Evolutionary conservation across 1,140 invertebrate species (phyloP), one percentile per base, ranked within the genome.

Genomic region (Pachyrhynchus sulphureomaculatus): DNA sequence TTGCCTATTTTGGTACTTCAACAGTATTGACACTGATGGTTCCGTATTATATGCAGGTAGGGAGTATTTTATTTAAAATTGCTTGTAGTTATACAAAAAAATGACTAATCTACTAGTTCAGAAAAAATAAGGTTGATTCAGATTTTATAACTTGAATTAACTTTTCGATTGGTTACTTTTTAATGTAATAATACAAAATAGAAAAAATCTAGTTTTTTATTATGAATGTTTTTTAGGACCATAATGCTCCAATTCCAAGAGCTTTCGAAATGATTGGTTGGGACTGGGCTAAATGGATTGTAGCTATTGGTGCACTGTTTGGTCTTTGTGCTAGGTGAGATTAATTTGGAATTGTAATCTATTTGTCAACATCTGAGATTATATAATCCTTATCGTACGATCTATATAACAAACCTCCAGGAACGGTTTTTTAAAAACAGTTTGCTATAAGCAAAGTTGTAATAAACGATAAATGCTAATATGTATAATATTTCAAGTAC

Each of bases 1-100:
- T 88, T 2, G 86, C 91, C 0, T 96, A 96, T 78, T 94, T 93
- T 78, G 87, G 89, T 13, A 87, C 94, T 3, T 90, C 92, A 0
- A 86, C 88, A 0, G 87, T 96, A 0, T 72, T 96, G n/a, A 96
- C 94, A 0, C 84, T 96, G 80, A 95, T 96, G 89, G 85, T 88
- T 77, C 94, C 95, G 0, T 97, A 96, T 76, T 97, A 91, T 74
- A 68, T 84, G n/a, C 89, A 92, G 81, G 90, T 92, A 65, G 65
- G 70, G 37, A 37, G 17, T 17, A 26, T 24, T 26, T 36, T 9
- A 33, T 32, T 41, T 8, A 49, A 8, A 23, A 41, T 34, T 32
- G 34, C 37, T 44, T 64, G 2, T 20, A 32, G 29, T 64, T 5
- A 20, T 18, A 13, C 18, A 5, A 24, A 24, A 33, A 42, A 24